Evolutionary conservation across 2,797 vertebrate species (phyloP).

Genomic region (Orientallactaga sibirica): DNA sequence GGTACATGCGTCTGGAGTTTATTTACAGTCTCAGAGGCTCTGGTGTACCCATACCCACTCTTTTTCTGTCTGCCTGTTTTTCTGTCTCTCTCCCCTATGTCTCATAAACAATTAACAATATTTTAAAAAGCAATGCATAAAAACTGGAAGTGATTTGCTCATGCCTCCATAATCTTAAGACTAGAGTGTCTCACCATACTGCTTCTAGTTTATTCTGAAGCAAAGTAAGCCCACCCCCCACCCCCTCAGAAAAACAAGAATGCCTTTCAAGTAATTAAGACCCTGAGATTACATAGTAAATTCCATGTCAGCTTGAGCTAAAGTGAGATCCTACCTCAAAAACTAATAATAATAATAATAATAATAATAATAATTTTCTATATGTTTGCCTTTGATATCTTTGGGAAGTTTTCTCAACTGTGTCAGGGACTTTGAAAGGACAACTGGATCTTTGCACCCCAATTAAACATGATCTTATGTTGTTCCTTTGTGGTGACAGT

Average conservation of each 20-base stretch:
- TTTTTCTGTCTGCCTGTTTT: no score
- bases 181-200: neutral
- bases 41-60: no score
- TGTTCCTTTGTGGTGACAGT: constrained; percentile 15
- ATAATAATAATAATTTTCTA: neutral
- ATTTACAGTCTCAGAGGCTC: no score
- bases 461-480: neutral
- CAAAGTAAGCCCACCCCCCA: neutral
- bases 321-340: no score
- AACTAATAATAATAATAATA: no score
- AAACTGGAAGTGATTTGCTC: constrained; percentile 16
- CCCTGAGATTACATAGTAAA: no score
- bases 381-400: constrained; percentile 22
- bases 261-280: constrained; percentile 56
- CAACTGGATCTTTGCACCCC: neutral
- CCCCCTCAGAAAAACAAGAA: constrained; percentile 38
- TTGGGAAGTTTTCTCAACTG: neutral
- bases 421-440: constrained; percentile 14
- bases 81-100: no score
- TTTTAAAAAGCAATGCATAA: neutral
- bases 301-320: no score
- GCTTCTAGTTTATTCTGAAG: neutral
- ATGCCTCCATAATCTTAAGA: neutral
- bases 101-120: no score
- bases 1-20: no score